A percentile compares a stretch with the other conserved stretches of the same genome.
Evolutionary conservation across 53 echinoderm and acorn worm species (phyloP).

Genomic region (Hippasteria phrygiana): DNA sequence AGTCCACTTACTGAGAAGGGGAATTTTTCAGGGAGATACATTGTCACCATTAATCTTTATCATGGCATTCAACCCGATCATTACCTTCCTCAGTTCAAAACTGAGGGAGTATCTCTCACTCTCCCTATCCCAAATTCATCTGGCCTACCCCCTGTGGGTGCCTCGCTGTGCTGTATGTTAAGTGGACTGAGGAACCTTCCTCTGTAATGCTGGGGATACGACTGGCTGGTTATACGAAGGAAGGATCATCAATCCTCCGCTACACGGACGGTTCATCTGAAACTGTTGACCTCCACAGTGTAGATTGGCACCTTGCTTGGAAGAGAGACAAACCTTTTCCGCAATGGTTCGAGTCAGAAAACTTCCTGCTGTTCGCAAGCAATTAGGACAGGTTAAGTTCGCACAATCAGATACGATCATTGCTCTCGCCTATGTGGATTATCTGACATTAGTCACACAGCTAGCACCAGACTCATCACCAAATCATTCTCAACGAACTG

Average conservation of each 20-base stretch:
- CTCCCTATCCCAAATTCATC: background rate
- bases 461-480: background rate
- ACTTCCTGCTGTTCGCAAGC: background rate
- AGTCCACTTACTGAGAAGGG: too few relatives aligned
- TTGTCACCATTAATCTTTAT: constrained; percentile 18
- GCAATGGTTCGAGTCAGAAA: background rate
- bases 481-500: background rate
- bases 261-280: background rate
- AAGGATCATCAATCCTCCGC: background rate
- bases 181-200: constrained; percentile 17
- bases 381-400: constrained; percentile 13
- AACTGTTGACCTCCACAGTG: background rate
- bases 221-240: background rate
- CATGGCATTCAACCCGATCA: constrained; percentile 18
- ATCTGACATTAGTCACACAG: background rate
- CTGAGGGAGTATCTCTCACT: constrained; percentile 11
- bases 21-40: background rate
- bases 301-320: constrained; percentile 4
- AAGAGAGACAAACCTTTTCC: constrained; percentile 18
- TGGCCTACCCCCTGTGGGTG: constrained; percentile 1
- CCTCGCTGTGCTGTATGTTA: constrained; percentile 5
- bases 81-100: background rate
- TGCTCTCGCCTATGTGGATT: constrained; percentile 12
- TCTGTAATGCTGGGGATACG: background rate
- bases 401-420: constrained; percentile 3